These are phyloP conservation scores for Pristionchus arcanus DNA, from an alignment of 2,888 invertebrate species.

Conservation along the genomic window DNA sequence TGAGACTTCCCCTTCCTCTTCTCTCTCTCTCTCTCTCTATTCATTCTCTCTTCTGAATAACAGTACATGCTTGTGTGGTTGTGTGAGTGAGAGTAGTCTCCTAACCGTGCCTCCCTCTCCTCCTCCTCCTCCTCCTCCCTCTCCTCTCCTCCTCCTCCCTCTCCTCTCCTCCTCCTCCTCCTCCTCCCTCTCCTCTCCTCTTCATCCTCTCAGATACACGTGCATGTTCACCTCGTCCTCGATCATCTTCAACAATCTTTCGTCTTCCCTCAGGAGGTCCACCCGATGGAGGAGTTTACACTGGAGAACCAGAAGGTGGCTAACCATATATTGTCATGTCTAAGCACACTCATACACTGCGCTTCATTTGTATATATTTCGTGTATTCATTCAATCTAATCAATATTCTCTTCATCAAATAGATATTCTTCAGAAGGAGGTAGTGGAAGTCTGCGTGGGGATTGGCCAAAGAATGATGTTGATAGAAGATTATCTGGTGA, in stretches of 20 bases:
- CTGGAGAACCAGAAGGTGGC: conserved; percentile 36
- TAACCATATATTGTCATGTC: neutral
- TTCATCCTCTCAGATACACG: conserved; percentile 34
- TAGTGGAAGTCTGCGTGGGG: conserved; percentile 23
- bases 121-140: too few species aligned
- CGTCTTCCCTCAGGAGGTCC: conserved; percentile 48
- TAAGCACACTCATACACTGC: neutral
- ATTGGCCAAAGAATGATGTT: conserved; percentile 1
- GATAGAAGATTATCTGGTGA: conserved; percentile 40
- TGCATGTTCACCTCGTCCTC: conserved; percentile 54
- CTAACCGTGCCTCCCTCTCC: neutral
- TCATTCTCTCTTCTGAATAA: neutral
- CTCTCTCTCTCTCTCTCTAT: neutral
- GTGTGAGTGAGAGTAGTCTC: neutral
- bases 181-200: neutral
- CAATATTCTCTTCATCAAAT: neutral
- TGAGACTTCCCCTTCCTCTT: conserved; percentile 12
- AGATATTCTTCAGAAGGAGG: neutral
- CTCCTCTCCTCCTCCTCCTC: neutral
- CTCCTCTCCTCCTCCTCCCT: too few species aligned
- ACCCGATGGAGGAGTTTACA: neutral
- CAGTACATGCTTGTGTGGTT: neutral
- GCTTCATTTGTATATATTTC: neutral
- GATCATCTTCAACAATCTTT: conserved; percentile 45
- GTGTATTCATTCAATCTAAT: neutral